Conservation (phyloP, 1,140 invertebrate species). For the Helicoverpa zea region DNA sequence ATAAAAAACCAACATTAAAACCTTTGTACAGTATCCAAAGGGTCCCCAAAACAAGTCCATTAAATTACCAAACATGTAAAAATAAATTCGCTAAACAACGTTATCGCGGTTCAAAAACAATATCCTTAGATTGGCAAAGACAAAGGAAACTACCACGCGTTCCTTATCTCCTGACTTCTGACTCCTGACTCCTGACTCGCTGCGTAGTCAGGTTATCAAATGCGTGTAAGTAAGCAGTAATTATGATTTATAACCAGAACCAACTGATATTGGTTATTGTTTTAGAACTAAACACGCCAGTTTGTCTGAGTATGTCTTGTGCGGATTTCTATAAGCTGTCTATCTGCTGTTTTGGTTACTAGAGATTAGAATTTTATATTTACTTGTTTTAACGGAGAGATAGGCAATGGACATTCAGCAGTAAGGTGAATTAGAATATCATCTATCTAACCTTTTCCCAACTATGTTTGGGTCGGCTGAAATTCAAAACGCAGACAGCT, state of each 20-base stretch:
- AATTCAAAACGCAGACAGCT: too few species aligned
- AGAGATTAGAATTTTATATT: too few species aligned
- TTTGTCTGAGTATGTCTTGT: not conserved
- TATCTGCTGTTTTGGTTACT: too few species aligned
- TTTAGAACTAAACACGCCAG: not conserved
- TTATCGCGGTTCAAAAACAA: not conserved
- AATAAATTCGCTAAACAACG: not conserved
- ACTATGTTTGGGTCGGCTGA: too few species aligned
- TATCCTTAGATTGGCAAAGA: not conserved
- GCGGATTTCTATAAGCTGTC: not conserved
- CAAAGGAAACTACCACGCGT: not conserved
- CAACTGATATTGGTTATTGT: not conserved
- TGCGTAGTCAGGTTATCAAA: constrained; percentile 2
- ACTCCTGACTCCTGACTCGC: not conserved
- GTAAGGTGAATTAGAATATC: too few species aligned
- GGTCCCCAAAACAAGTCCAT: too few species aligned
- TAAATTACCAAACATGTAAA: too few species aligned
- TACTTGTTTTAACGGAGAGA: too few species aligned
- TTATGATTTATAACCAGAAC: not conserved
- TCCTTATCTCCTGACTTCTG: constrained; percentile 4
- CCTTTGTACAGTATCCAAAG: too few species aligned
- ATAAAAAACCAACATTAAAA: too few species aligned
- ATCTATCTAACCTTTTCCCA: too few species aligned
- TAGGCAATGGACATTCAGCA: too few species aligned
- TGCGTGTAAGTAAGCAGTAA: not conserved